phyloP scores from a whole-genome alignment of 2,888 invertebrate genomes.

The Tolmerus cingulatus region DNA sequence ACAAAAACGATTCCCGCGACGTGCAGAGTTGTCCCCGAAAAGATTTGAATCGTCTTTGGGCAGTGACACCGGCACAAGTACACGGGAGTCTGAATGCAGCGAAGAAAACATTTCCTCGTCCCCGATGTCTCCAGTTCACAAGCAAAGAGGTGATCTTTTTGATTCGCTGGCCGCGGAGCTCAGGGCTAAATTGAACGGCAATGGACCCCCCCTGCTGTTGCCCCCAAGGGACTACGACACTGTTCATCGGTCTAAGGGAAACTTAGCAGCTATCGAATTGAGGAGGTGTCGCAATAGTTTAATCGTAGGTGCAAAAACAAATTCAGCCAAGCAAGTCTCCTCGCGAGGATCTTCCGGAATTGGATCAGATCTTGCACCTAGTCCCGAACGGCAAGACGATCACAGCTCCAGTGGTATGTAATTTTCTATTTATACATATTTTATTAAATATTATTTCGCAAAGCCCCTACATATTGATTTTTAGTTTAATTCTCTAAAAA shows the following conservation, averaged over 20 bases:
- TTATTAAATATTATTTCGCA: background rate
- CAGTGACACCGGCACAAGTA: constrained; percentile 75
- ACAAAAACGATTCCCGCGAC: constrained; percentile 53
- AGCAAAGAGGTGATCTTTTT: constrained; percentile 77
- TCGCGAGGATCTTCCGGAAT: constrained; percentile 88
- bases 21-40: constrained; percentile 61
- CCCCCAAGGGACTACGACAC: constrained; percentile 96
- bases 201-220: constrained; percentile 79
- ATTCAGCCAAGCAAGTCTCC: constrained; percentile 69
- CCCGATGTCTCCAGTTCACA: constrained; percentile 60
- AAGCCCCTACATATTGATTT: no score
- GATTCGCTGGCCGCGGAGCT: constrained; percentile 93
- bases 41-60: constrained; percentile 77
- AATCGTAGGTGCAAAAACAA: constrained; percentile 65
- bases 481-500: no score
- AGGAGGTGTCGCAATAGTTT: constrained; percentile 64
- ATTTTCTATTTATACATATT: background rate
- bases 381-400: constrained; percentile 71
- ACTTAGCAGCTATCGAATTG: constrained; percentile 76
- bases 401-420: constrained; percentile 63
- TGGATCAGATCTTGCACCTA: constrained; percentile 87
- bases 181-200: constrained; percentile 74
- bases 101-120: constrained; percentile 68
- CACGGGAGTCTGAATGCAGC: constrained; percentile 75
- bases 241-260: constrained; percentile 77